These are phyloP conservation scores for Zosterops lateralis DNA, from an alignment of 2,113 vertebrate genomes.

Conservation along the genomic window DNA sequence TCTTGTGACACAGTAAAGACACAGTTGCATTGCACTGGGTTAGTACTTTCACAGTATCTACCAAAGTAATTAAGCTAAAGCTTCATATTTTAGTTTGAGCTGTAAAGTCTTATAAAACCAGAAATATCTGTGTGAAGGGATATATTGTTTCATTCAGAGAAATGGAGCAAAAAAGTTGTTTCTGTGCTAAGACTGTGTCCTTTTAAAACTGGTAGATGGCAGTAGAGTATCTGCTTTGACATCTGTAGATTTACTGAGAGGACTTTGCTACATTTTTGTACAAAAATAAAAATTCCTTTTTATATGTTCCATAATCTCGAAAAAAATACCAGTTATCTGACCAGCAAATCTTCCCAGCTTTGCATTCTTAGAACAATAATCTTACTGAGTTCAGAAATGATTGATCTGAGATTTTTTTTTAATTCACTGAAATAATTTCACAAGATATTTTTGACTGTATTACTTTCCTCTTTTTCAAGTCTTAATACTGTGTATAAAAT, in stretches of 20 bases:
- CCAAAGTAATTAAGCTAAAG: neutral
- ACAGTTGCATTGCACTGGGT: neutral
- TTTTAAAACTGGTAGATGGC: slow-evolving; percentile 57
- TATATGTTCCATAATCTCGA: neutral
- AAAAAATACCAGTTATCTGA: neutral
- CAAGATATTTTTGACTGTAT: neutral
- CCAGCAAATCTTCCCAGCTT: neutral
- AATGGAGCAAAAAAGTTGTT: neutral
- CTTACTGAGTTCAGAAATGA: neutral
- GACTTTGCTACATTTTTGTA: neutral
- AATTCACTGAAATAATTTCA: neutral
- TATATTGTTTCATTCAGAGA: neutral
- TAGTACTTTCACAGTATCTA: neutral
- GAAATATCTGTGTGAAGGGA: neutral
- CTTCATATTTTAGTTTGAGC: neutral
- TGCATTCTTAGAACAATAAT: neutral
- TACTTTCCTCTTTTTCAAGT: neutral
- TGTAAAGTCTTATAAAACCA: neutral
- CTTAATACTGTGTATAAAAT: neutral
- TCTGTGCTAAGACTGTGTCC: neutral
- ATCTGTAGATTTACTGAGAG: neutral
- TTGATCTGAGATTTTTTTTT: neutral
- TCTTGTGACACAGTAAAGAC: neutral
- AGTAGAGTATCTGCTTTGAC: slow-evolving; percentile 43
- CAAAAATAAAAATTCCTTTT: neutral